A percentile compares a stretch with the other conserved stretches of the same genome.
phyloP scores from a whole-genome alignment of 2,113 vertebrate genomes.

The Python bivittatus region DNA sequence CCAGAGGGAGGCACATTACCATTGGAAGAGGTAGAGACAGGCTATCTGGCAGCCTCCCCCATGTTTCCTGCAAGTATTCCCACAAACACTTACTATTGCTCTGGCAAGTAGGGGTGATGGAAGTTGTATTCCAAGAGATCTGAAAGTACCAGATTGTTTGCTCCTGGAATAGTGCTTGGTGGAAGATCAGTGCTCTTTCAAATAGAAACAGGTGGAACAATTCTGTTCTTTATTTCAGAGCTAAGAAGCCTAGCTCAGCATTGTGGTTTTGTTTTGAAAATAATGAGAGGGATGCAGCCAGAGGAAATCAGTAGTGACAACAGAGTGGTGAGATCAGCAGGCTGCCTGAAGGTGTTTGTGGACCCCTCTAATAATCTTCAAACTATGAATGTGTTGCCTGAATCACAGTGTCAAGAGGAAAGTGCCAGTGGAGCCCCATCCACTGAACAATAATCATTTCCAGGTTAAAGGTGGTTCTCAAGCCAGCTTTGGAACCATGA shows the following conservation, averaged over 20 bases:
- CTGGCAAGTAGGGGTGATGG: neutral
- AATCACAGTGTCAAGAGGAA: neutral
- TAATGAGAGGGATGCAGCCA: neutral
- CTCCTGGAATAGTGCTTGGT: neutral
- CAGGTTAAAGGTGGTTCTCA: neutral
- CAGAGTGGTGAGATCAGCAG: neutral
- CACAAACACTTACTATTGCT: neutral
- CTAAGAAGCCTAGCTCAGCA: neutral
- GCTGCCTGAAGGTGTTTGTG: neutral
- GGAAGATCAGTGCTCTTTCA: neutral
- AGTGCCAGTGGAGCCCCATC: neutral
- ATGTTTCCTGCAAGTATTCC: neutral
- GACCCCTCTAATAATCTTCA: neutral
- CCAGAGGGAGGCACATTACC: neutral
- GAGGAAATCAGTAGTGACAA: neutral
- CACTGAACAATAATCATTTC: neutral
- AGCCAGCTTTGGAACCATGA: neutral
- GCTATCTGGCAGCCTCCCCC: neutral
- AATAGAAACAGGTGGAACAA: neutral
- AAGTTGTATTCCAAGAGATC: neutral
- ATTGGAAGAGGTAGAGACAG: neutral
- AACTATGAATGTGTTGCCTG: neutral
- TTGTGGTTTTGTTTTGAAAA: neutral
- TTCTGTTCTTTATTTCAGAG: neutral
- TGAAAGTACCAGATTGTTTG: neutral